Evolutionary conservation across 2,113 vertebrate species (phyloP), one percentile per base, ranked within the genome.

Genomic region (Labrus mixtus): DNA sequence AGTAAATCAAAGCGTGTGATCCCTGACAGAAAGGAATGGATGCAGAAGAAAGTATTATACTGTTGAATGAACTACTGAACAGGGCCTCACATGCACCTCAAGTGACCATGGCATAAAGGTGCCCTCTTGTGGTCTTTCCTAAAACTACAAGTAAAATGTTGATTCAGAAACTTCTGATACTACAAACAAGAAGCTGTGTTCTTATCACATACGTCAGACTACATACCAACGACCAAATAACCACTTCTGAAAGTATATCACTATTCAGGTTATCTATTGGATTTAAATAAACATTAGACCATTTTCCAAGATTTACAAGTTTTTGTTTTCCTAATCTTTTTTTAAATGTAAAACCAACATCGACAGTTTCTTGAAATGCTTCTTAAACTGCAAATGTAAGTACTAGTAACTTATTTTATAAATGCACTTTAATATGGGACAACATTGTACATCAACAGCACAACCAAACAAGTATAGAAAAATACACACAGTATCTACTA

Each of bases 1-100:
- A 99, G 93, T 17, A 99, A 92, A 84, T 99, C 97, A 19, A 99
- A 99, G 41, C 95, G 95, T 22, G 98, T 99, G 89, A 99, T 98
- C 6, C 98, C 98, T 99, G 67, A 36, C 56, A 65, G 8, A 15
- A 66, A 29, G 1, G 8, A 55, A 54, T 0, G 76, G 45, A 76
- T 25, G 13, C 9, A 63, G 37, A 6, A 6, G n/a, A 56, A 56
- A 51, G 60, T 6, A 43, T 56, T 68, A 17, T 7, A 20, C 19
- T 60, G 36, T 36, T 70, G 50, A 60, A 63, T 46, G 17, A 66
- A 19, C 8, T n/a, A 8, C 13, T 39, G 4, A 36, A 74, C 8
- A n/a, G 43, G 57, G 12, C 25, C 9, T 54, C 39, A 64, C 16
- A 25, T 54, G 56, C 48, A 58, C 23, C 10, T 13, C 6, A 22